Percentiles rank a stretch among this genome's conserved stretches.
phyloP scores from a whole-genome alignment of 2,113 vertebrate genomes.

The Gopherus evgoodei region DNA sequence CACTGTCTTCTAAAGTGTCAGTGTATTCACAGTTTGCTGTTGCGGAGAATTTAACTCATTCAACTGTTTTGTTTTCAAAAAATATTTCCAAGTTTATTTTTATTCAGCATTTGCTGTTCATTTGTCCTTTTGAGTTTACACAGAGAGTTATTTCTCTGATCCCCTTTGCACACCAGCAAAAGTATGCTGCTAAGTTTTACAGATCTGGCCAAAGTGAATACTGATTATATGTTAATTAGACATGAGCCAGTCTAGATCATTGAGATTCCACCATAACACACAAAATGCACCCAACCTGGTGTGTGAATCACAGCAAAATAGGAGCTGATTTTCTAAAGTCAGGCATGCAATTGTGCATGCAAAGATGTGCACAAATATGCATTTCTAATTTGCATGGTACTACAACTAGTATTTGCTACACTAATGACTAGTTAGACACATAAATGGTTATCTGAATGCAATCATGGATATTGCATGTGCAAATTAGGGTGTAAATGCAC shows the following conservation, averaged over 20 bases:
- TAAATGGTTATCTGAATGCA: background rate
- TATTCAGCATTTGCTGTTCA: background rate
- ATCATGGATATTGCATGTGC: background rate
- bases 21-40: background rate
- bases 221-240: background rate
- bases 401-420: background rate
- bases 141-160: background rate
- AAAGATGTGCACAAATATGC: background rate
- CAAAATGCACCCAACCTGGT: background rate
- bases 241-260: background rate
- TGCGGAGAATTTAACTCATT: background rate
- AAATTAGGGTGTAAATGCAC: background rate
- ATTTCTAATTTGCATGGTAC: background rate
- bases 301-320: conserved; percentile 41
- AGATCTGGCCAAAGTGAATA: background rate
- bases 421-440: conserved; percentile 4
- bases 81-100: background rate
- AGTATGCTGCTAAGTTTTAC: rapidly evolving
- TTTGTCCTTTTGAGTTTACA: background rate
- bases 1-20: background rate
- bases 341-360: background rate
- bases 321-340: conserved; percentile 52
- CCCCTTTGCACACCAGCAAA: background rate
- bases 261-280: background rate
- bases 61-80: background rate